Evolutionary conservation across 2,888 invertebrate genomes (phyloP), one percentile per base, ranked within the genome.

Genomic region (Drosophila bunnanda): DNA sequence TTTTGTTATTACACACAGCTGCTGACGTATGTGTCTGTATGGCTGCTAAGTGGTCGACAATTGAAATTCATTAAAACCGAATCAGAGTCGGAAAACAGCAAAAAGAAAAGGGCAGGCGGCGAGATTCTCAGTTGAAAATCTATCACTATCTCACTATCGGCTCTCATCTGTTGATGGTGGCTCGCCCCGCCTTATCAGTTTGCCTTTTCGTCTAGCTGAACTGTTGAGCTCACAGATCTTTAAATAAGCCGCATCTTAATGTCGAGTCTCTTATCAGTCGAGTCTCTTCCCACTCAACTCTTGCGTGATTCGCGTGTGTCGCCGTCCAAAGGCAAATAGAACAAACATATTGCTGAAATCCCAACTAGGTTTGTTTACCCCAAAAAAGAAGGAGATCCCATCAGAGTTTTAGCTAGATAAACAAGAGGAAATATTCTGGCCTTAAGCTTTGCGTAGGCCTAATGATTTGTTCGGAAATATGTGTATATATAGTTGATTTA

Each of bases 61-160:
- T 75, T 75, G 71, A 75, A 75, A 75, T 75, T 65, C 58, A 75
- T 75, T 75, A 70, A 76, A 70, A 60, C 48, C 59, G 54, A 76
- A 75, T 76, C 75, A 73, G 48, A 74, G 54, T 54, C 52, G 25
- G 25, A 25, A 44, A 59, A 36, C 59, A 52, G 36, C 44, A 44
- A 17, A 30, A 44, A 44, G 28, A 10, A 43, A 43, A 28, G 9
- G 46, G 34, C 22, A 50, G 48, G 9, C 20, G 25, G 4, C 17
- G 20, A 32, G 44, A 28, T 59, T 34, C 39, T 32, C 34, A 13
- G 56, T 48, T 34, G 6, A n/a, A 34, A 66, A 67, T 50, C 34
- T 34, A 50, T 2, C 17, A 44, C 22, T 8, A 22, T 7, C 44
- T n/a, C 46, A 41, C 66, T 66, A 48, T 66, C 50, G 41, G 12